These are phyloP conservation scores for Pinna nobilis DNA, from an alignment of 1,140 invertebrate species.

Conservation along the genomic window DNA sequence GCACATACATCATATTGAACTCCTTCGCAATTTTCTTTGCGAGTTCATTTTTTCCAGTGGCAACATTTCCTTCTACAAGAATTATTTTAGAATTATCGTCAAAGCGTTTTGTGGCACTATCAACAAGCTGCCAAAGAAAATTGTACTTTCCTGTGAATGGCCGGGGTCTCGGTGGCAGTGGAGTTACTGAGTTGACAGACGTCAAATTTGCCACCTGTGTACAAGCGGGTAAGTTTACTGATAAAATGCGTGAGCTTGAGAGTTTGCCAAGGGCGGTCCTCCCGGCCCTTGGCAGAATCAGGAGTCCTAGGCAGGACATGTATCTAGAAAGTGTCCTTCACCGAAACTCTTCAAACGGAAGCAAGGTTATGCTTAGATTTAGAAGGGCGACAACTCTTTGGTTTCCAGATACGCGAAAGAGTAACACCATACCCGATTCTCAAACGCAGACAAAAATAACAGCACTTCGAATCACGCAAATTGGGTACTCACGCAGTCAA, in stretches of 20 bases:
- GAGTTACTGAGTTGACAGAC: neutral
- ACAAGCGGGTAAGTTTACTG: neutral
- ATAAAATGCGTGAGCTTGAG: neutral
- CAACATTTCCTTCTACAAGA: slow-evolving; percentile 65
- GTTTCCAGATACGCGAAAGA: no score
- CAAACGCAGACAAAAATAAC: no score
- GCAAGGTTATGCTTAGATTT: no score
- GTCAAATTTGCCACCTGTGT: slow-evolving; percentile 8
- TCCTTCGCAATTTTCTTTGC: slow-evolving; percentile 62
- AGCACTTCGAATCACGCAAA: no score
- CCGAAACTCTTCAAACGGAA: no score
- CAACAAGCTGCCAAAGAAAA: slow-evolving; percentile 36
- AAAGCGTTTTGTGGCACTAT: slow-evolving; percentile 49
- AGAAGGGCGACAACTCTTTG: no score
- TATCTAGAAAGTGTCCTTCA: neutral
- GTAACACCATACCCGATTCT: no score
- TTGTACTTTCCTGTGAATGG: neutral
- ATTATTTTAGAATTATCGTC: slow-evolving; percentile 66
- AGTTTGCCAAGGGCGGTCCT: neutral
- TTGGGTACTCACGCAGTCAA: no score
- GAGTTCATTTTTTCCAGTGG: slow-evolving; percentile 59
- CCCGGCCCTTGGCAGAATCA: neutral
- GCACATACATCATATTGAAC: slow-evolving; percentile 62
- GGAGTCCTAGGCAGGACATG: slow-evolving; percentile 1
- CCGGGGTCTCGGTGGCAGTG: neutral